Conservation (phyloP, 2,113 vertebrate species). For the Halcyon senegalensis region DNA sequence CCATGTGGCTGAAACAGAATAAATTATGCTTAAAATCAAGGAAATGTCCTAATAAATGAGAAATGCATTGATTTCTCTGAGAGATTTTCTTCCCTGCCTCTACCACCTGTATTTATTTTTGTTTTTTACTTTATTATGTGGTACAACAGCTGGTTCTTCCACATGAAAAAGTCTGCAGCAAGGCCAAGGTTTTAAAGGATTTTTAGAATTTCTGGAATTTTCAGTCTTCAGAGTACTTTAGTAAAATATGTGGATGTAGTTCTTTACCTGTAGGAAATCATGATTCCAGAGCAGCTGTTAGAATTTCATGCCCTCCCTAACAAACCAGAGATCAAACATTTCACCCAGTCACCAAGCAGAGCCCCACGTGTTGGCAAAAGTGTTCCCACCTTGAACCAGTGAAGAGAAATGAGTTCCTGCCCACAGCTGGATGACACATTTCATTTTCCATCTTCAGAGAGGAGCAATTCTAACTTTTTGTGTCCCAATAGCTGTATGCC, state of each 20-base stretch:
- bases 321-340: background rate
- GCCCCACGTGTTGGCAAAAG: background rate
- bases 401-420: background rate
- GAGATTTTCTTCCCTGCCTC: background rate
- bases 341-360: background rate
- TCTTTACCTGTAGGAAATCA: background rate
- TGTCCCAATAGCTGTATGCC: background rate
- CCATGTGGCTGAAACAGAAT: background rate
- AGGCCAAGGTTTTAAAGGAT: background rate
- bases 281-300: background rate
- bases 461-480: background rate
- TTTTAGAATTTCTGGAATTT: conserved; percentile 29
- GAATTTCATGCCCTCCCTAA: background rate
- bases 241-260: background rate
- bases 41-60: conserved; percentile 56
- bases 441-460: background rate
- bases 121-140: background rate
- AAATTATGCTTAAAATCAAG: conserved; percentile 50
- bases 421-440: background rate
- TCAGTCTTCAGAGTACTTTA: background rate
- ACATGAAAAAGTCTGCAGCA: background rate
- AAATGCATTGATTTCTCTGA: conserved; percentile 27
- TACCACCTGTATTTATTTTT: conserved; percentile 44
- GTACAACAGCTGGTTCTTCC: background rate
- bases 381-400: background rate